Evolutionary conservation across 2,888 invertebrate species (phyloP).

Genomic region (Lasioglossum figueresi): DNA sequence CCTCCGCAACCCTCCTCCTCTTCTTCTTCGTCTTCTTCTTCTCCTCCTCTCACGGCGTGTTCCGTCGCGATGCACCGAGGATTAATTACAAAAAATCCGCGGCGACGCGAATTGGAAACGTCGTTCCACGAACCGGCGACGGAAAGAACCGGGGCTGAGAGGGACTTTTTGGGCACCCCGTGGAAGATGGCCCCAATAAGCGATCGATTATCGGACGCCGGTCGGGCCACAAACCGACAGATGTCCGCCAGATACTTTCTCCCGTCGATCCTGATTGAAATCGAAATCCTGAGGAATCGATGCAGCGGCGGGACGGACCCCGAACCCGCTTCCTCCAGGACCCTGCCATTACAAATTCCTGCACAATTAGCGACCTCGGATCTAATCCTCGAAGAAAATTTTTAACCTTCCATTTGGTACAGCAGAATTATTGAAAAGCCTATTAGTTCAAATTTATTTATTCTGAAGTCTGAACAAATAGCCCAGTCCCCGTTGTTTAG

Average conservation of each 20-base stretch:
- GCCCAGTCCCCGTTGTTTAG: too few species aligned
- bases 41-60: conserved; percentile 29
- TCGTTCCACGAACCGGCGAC: conserved; percentile 77
- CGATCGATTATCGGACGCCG: conserved; percentile 44
- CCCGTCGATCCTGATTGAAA: conserved; percentile 19
- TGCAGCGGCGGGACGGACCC: neutral
- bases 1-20: neutral
- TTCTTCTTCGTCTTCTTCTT: conserved; percentile 26
- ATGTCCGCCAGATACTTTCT: conserved; percentile 27
- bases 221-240: conserved; percentile 26
- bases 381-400: neutral
- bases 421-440: too few species aligned
- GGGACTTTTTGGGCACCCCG: conserved; percentile 59
- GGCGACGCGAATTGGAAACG: conserved; percentile 81
- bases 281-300: conserved; percentile 15
- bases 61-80: conserved; percentile 68
- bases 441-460: too few species aligned
- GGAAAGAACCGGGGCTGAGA: conserved; percentile 20
- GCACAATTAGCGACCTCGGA: neutral
- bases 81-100: conserved; percentile 83
- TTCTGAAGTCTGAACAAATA: too few species aligned
- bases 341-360: neutral
- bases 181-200: conserved; percentile 65
- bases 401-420: too few species aligned
- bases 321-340: neutral